These are phyloP conservation scores for Rotaria magnacalcarata DNA, from an alignment of 2,888 invertebrate species.

Conservation along the genomic window DNA sequence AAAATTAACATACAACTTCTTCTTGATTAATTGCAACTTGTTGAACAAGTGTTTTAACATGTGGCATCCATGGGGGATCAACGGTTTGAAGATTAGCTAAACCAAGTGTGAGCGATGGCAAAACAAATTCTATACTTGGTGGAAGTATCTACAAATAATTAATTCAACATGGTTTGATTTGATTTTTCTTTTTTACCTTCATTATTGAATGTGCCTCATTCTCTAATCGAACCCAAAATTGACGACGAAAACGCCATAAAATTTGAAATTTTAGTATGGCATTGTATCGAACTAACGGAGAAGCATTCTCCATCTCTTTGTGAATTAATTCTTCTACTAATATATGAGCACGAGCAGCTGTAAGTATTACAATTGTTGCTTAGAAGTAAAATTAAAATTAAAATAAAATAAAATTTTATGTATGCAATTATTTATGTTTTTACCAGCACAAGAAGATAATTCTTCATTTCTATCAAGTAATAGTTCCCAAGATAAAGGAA, in stretches of 20 bases:
- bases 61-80: slow-evolving; percentile 97
- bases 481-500: slow-evolving; percentile 90
- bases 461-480: slow-evolving; percentile 78
- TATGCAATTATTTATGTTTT: neutral
- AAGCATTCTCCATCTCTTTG: slow-evolving; percentile 15
- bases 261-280: slow-evolving; percentile 71
- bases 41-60: slow-evolving; percentile 94
- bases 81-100: slow-evolving; percentile 76
- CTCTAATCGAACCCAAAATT: slow-evolving; percentile 99
- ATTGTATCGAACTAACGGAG: neutral
- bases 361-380: slow-evolving; percentile 50
- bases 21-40: slow-evolving; percentile 97
- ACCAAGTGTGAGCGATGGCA: slow-evolving; percentile 96
- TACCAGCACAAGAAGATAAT: slow-evolving; percentile 62
- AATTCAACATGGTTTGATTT: neutral
- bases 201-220: slow-evolving; percentile 89
- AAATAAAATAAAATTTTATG: neutral
- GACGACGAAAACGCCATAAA: slow-evolving; percentile 90
- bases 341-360: slow-evolving; percentile 42
- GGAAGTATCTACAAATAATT: slow-evolving; percentile 70
- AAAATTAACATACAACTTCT: slow-evolving; percentile 62
- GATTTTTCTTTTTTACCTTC: slow-evolving; percentile 65
- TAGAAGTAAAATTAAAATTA: slow-evolving; percentile 36
- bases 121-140: slow-evolving; percentile 94
- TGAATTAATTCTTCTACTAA: slow-evolving; percentile 40